A percentile compares a stretch with the other conserved stretches of the same genome.
phyloP scores from a whole-genome alignment of 2,797 vertebrate species.

The Darevskia mixta region DNA sequence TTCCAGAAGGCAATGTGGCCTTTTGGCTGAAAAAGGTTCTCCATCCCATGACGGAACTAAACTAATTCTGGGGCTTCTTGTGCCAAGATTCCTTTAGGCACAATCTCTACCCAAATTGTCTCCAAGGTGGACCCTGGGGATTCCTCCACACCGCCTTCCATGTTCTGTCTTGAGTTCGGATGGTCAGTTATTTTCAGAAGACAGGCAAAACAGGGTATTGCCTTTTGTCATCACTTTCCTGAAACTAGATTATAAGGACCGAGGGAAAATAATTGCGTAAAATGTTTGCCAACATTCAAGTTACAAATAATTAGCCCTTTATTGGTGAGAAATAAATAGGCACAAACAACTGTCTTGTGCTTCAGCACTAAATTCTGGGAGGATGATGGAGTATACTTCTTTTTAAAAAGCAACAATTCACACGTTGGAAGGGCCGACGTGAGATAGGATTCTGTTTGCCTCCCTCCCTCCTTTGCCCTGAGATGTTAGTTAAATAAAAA shows the following conservation, averaged over 20 bases:
- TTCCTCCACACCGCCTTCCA: not conserved
- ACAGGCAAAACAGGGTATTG: not conserved
- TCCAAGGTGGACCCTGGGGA: not conserved
- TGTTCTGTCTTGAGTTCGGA: not conserved
- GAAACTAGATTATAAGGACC: not conserved
- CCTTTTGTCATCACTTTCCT: not conserved
- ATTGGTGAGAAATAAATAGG: slow-evolving; percentile 44
- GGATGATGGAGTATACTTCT: slow-evolving; percentile 46
- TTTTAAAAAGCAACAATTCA: slow-evolving; percentile 60
- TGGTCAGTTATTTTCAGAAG: not conserved
- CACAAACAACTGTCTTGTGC: not conserved
- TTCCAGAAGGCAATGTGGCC: too few relatives aligned
- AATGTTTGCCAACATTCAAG: not conserved
- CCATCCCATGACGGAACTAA: not conserved
- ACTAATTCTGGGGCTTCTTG: too few relatives aligned
- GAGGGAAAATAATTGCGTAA: not conserved
- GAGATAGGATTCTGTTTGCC: slow-evolving; percentile 62
- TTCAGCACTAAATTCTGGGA: not conserved
- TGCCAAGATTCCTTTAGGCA: not conserved
- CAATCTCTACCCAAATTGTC: not conserved
- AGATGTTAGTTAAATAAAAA: slow-evolving; percentile 68
- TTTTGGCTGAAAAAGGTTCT: too few relatives aligned
- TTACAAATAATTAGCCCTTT: slow-evolving; percentile 37
- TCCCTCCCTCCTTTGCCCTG: slow-evolving; percentile 38
- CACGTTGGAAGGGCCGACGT: slow-evolving; percentile 38